Percentiles rank a stretch among this genome's conserved stretches.
Conservation (phyloP, 2,888 invertebrate genomes). For the Cosmopolites sordidus region DNA sequence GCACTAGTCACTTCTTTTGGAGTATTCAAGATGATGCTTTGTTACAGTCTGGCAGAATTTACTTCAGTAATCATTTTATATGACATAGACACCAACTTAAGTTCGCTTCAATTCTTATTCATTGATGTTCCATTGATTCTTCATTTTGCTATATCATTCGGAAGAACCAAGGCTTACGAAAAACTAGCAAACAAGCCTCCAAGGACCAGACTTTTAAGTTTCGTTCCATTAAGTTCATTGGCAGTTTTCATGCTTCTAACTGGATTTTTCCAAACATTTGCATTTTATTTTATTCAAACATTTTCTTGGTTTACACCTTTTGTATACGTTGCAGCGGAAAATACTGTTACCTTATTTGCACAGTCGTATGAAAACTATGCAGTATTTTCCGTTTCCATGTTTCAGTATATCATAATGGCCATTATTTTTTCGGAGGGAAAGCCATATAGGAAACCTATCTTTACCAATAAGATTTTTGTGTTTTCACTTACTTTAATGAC, state of each 20-base stretch:
- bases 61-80: slow-evolving; percentile 86
- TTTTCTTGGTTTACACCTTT: slow-evolving; percentile 57
- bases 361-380: slow-evolving; percentile 59
- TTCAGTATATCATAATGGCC: slow-evolving; percentile 63
- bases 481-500: slow-evolving; percentile 51
- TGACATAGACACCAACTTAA: slow-evolving; percentile 58
- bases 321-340: slow-evolving; percentile 38
- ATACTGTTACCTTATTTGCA: slow-evolving; percentile 37
- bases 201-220: slow-evolving; percentile 52
- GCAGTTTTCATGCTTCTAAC: slow-evolving; percentile 52
- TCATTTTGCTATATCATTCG: slow-evolving; percentile 61
- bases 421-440: slow-evolving; percentile 63
- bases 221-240: slow-evolving; percentile 54
- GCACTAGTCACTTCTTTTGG: slow-evolving; percentile 96
- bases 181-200: slow-evolving; percentile 53
- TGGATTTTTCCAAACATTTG: slow-evolving; percentile 49
- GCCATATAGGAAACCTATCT: slow-evolving; percentile 60
- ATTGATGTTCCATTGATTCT: slow-evolving; percentile 62
- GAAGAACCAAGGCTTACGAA: slow-evolving; percentile 55
- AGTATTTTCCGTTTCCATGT: slow-evolving; percentile 58
- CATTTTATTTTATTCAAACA: slow-evolving; percentile 51
- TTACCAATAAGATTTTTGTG: slow-evolving; percentile 56
- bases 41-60: slow-evolving; percentile 90
- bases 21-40: slow-evolving; percentile 97
- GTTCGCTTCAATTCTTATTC: slow-evolving; percentile 62